Evolutionary conservation across 1,140 invertebrate species (phyloP), one percentile per base, ranked within the genome.

Genomic region (Drosophila bocki): DNA sequence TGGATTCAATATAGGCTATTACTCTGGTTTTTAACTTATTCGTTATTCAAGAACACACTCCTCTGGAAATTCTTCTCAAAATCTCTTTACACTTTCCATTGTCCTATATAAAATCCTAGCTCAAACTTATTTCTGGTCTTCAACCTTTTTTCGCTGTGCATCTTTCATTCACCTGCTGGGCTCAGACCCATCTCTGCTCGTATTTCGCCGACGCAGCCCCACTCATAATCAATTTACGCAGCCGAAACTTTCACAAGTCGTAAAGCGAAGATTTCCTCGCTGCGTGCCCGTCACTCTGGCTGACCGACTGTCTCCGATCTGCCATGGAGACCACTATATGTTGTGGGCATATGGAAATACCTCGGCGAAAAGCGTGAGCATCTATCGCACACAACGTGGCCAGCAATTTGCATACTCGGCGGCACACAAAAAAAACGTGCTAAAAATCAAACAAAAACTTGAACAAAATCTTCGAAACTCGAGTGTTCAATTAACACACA

Each of bases 401-500:
- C 53, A 60, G 54, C 63, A 45, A 85, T 85, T 85, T 85, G 78
- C 82, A 85, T 85, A 84, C 74, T 78, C 35, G 47, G 13, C 19
- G 26, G 29, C 59, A 26, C 33, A 67, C 64, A 56, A 37, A 29
- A 29, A 62, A 76, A 84, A 83, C 77, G 80, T 79, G 80, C 75
- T 82, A 83, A 83, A 79, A 82, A 72, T 82, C 80, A 78, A 82
- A 60, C 62, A 78, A 60, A 72, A 72, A 48, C 67, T 22, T 17
- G 44, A 72, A 59, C 65, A 29, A 71, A 82, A 75, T 56, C 42
- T 50, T 45, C 63, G 56, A 56, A 57, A 50, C 64, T 68, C 68
- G 80, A 74, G 61, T 69, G 75, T 67, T 82, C 80, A 82, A 82
- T 82, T 82, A 82, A 82, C 80, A 83, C 75, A 82, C 57, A 82